phyloP scores from a whole-genome alignment of 35 echinoderm and acorn worm genomes.

The Ophiothrix spiculata region DNA sequence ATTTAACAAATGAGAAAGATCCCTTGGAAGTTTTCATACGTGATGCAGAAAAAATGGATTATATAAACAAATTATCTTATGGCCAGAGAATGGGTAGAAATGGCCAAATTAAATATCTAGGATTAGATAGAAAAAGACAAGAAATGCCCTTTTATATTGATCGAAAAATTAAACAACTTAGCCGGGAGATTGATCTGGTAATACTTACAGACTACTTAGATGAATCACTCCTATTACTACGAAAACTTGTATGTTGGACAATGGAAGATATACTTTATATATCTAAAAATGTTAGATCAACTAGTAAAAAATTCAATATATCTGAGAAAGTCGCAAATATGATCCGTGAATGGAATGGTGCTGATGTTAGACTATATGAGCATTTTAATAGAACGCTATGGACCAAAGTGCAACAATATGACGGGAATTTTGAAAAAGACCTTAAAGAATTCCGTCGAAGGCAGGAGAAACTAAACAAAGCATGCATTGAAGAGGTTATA shows the following conservation, averaged over 20 bases:
- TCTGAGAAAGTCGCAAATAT: background rate
- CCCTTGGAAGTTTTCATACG: conserved; percentile 64
- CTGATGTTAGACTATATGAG: conserved; percentile 49
- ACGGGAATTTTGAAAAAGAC: conserved; percentile 32
- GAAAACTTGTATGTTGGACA: conserved; percentile 66
- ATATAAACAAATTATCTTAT: conserved; percentile 15
- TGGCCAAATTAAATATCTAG: conserved; percentile 66
- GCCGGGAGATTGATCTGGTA: conserved; percentile 61
- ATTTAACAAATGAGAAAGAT: conserved; percentile 13
- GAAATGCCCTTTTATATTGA: conserved; percentile 19
- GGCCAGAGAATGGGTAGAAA: conserved; percentile 32
- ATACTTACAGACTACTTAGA: conserved; percentile 77
- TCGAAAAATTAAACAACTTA: conserved; percentile 28
- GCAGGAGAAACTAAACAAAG: background rate
- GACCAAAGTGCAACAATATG: conserved; percentile 42
- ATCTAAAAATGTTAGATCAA: conserved; percentile 42
- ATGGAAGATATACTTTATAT: conserved; percentile 84
- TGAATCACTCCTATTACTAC: conserved; percentile 68
- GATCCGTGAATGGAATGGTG: conserved; percentile 38
- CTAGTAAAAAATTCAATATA: conserved; percentile 1
- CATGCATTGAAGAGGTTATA: conserved; percentile 28
- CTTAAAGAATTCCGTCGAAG: conserved; percentile 20
- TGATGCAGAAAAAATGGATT: conserved; percentile 5
- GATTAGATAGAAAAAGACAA: conserved; percentile 40
- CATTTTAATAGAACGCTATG: conserved; percentile 64